Evolutionary conservation across 1,140 invertebrate genomes (phyloP).

Genomic region (Lysiphlebus fabarum): DNA sequence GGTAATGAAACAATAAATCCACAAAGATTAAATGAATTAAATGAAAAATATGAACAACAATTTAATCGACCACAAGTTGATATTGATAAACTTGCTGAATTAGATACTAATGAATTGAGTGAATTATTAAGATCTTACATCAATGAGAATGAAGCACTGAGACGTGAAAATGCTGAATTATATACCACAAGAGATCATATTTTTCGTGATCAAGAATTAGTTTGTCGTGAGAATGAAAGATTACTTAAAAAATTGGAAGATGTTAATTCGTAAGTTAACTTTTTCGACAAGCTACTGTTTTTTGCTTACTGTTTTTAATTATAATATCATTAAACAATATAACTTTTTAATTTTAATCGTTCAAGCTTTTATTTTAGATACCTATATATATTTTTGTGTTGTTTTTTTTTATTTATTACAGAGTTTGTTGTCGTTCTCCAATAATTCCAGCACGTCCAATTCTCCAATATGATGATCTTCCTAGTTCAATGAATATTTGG

Average conservation of each 20-base stretch:
- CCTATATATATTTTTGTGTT: too few species aligned
- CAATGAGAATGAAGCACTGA: slow-evolving; percentile 81
- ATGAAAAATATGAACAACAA: slow-evolving; percentile 31
- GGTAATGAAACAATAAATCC: slow-evolving; percentile 30
- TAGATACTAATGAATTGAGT: slow-evolving; percentile 68
- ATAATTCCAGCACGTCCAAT: slow-evolving; percentile 70
- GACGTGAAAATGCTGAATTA: slow-evolving; percentile 83
- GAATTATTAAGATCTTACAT: slow-evolving; percentile 76
- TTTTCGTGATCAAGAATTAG: slow-evolving; percentile 82
- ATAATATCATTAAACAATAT: slow-evolving; percentile 6
- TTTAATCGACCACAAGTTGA: slow-evolving; percentile 62
- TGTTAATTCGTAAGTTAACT: slow-evolving; percentile 70
- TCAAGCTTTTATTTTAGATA: not conserved
- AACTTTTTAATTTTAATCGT: not conserved
- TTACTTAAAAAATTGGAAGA: slow-evolving; percentile 83
- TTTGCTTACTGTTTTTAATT: not conserved
- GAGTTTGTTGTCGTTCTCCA: slow-evolving; percentile 74
- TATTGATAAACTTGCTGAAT: slow-evolving; percentile 67
- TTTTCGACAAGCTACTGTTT: slow-evolving; percentile 9
- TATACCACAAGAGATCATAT: slow-evolving; percentile 76
- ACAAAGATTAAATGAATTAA: slow-evolving; percentile 31
- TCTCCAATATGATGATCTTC: slow-evolving; percentile 45
- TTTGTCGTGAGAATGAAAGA: slow-evolving; percentile 86
- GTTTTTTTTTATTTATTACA: slow-evolving; percentile 43
- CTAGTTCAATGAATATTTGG: slow-evolving; percentile 65